These are phyloP conservation scores for Aptenodytes patagonicus DNA, from an alignment of 2,113 vertebrate species.

Conservation along the genomic window DNA sequence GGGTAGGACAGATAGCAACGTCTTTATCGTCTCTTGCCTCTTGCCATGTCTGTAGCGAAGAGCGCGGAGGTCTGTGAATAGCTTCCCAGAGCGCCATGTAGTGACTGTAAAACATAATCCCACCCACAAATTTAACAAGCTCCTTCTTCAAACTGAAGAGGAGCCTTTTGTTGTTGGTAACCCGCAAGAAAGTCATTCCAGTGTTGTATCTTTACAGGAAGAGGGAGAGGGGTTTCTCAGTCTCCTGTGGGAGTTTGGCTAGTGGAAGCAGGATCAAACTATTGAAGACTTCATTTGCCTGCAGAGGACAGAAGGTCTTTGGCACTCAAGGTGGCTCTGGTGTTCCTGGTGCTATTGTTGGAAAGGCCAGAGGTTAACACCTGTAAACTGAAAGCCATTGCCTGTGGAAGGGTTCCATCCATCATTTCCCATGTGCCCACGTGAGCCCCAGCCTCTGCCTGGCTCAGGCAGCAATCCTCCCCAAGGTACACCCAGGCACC, in stretches of 20 bases:
- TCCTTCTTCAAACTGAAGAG: neutral
- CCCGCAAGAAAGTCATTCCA: neutral
- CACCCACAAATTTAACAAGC: neutral
- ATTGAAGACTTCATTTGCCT: neutral
- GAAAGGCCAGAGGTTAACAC: neutral
- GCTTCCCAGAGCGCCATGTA: neutral
- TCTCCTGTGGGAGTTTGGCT: neutral
- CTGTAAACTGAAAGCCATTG: neutral
- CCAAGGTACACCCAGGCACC: neutral
- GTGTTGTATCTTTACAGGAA: neutral
- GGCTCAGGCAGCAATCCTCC: neutral
- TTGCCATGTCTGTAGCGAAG: neutral
- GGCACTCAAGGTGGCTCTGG: neutral
- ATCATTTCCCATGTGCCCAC: neutral
- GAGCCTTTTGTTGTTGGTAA: neutral
- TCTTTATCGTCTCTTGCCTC: neutral
- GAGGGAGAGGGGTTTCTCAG: neutral
- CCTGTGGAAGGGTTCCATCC: neutral
- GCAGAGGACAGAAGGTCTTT: neutral
- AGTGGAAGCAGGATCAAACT: neutral
- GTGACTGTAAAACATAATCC: neutral
- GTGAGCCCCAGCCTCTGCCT: neutral
- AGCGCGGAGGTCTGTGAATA: neutral
- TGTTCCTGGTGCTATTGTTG: neutral
- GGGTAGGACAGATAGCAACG: rapidly evolving